phyloP scores from a whole-genome alignment of 2,113 vertebrate species.

The Tetrao urogallus region DNA sequence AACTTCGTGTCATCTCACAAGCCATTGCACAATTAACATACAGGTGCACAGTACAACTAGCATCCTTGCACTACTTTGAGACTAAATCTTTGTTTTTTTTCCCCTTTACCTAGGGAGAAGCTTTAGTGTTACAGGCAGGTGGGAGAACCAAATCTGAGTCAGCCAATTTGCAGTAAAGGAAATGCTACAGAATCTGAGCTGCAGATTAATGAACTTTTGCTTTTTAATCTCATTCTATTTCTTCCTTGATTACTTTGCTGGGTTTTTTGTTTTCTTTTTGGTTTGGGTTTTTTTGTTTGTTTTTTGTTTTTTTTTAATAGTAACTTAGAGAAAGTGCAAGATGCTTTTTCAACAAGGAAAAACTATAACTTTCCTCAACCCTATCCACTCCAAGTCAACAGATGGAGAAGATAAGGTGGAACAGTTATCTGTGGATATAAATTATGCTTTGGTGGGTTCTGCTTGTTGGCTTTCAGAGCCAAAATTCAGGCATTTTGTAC shows the following conservation, averaged over 20 bases:
- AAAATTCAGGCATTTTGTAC: conserved; percentile 36
- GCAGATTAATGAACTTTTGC: not conserved
- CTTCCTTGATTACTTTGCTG: not conserved
- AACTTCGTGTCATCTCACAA: conserved; percentile 8
- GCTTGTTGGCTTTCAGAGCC: not conserved
- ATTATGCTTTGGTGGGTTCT: conserved; percentile 57
- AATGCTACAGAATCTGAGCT: not conserved
- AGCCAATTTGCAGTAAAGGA: not conserved
- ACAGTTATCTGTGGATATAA: not conserved
- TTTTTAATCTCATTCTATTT: not conserved
- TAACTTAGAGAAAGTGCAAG: conserved; percentile 47
- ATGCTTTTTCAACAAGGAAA: conserved; percentile 15
- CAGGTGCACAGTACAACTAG: not conserved
- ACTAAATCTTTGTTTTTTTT: accelerated
- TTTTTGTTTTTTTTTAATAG: not conserved
- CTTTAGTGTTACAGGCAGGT: not conserved
- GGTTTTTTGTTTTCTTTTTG: too few relatives aligned
- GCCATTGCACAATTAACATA: conserved; percentile 2
- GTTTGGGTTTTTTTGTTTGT: not conserved
- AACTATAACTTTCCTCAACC: conserved; percentile 4
- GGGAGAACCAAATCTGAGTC: not conserved
- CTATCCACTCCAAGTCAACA: not conserved
- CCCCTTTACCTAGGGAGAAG: not conserved
- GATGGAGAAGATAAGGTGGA: conserved; percentile 3
- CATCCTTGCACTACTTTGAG: conserved; percentile 15